Percentiles rank a stretch among this genome's conserved stretches.
These are phyloP conservation scores for Melolontha melolontha DNA, from an alignment of 2,888 invertebrate species.

Conservation along the genomic window DNA sequence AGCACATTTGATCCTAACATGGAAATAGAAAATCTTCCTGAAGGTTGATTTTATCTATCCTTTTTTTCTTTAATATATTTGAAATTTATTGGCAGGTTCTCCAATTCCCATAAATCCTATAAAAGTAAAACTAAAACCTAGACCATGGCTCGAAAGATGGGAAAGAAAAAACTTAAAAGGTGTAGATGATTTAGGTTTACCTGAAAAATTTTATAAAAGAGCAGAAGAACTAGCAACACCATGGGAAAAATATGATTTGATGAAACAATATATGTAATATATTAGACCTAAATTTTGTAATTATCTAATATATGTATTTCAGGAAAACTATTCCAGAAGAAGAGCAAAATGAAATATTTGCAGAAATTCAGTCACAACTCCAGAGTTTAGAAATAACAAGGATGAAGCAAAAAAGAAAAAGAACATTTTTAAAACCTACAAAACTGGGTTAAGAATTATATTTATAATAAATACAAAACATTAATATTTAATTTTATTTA, in stretches of 20 bases:
- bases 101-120: slow-evolving; percentile 61
- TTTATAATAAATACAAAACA: slow-evolving; percentile 11
- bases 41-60: slow-evolving; percentile 67
- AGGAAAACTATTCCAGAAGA: slow-evolving; percentile 87
- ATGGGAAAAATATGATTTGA: slow-evolving; percentile 92
- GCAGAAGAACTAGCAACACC: slow-evolving; percentile 75
- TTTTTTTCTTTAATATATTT: slow-evolving; percentile 16
- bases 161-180: slow-evolving; percentile 84
- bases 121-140: slow-evolving; percentile 78
- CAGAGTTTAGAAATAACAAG: slow-evolving; percentile 78
- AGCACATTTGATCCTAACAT: slow-evolving; percentile 94
- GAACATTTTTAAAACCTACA: slow-evolving; percentile 72
- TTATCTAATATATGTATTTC: slow-evolving; percentile 52
- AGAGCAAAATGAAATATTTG: slow-evolving; percentile 87
- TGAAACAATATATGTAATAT: slow-evolving; percentile 87
- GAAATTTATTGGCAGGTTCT: slow-evolving; percentile 50
- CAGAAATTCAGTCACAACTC: slow-evolving; percentile 83
- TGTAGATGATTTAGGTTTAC: slow-evolving; percentile 65
- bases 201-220: slow-evolving; percentile 62
- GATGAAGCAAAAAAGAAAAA: slow-evolving; percentile 72
- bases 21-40: slow-evolving; percentile 84
- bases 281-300: background rate
- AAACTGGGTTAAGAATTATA: slow-evolving; percentile 59
- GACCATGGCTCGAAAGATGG: slow-evolving; percentile 94
- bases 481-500: slow-evolving; percentile 19